These are phyloP conservation scores for Scaptomyza parva DNA, from an alignment of 2,888 invertebrate genomes.

Conservation along the genomic window DNA sequence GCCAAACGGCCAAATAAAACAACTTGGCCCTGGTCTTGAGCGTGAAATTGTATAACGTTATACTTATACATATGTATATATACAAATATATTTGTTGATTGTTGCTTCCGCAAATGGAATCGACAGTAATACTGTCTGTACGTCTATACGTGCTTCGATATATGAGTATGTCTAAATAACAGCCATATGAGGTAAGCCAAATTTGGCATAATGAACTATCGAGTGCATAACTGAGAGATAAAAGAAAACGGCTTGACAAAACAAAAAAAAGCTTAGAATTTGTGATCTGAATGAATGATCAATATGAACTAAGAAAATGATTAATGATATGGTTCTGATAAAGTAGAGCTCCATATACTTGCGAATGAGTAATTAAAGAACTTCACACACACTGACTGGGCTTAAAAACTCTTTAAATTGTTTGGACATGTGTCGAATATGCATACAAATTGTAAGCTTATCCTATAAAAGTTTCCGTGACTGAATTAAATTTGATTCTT, in stretches of 20 bases:
- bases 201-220: constrained; percentile 59
- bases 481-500: constrained; percentile 2
- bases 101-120: constrained; percentile 58
- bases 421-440: constrained; percentile 4
- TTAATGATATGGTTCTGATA: constrained; percentile 29
- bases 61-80: constrained; percentile 6
- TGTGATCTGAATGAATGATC: constrained; percentile 11
- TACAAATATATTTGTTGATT: constrained; percentile 42
- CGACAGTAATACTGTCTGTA: constrained; percentile 35
- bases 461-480: not conserved
- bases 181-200: constrained; percentile 59
- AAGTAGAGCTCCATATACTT: constrained; percentile 4
- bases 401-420: constrained; percentile 10
- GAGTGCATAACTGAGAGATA: constrained; percentile 38
- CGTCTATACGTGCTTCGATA: constrained; percentile 45
- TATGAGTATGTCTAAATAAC: constrained; percentile 40
- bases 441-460: constrained; percentile 11
- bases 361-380: constrained; percentile 3
- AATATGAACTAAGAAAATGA: constrained; percentile 11
- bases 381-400: constrained; percentile 9
- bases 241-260: constrained; percentile 7
- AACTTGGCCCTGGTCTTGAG: constrained; percentile 58
- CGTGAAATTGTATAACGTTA: constrained; percentile 66
- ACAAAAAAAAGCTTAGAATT: constrained; percentile 7
- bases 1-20: constrained; percentile 7